Base-by-base conservation (phyloP, 2,113 vertebrate genomes). In the Caretta caretta region DNA sequence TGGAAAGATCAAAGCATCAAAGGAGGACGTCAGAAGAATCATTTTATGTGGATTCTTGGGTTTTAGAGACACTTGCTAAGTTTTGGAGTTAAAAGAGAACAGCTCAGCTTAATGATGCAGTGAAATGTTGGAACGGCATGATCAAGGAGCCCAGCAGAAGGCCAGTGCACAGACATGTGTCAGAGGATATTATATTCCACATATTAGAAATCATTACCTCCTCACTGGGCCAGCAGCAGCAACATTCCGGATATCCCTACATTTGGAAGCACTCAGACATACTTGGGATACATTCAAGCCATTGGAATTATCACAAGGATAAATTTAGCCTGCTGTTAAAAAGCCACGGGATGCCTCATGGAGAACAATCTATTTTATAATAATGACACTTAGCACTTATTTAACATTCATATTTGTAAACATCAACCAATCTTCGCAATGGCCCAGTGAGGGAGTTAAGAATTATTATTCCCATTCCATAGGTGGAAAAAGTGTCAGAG, bases 81-180 rank as follows among this genome's bases (percentile, higher is more conserved):
- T 83, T 92, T 76, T 84, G 81, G 80, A 97, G 86, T 95, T 96
- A 94, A 97, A 94, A 85, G 87, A 83, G 46, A 96, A 94, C 90
- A 96, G 91, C 69, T 86, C 90, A 96, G 69, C 51, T 84, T 92
- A 96, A 93, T 97, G 95, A 96, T 94, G 93, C 93, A 97, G 94
- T 53, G 53, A 35, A 91, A 93, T 79, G 84, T 79, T 88, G 79
- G 51, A 69, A 95, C 80, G 97, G 96, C 94, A 94, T 87, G 93
- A 93, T 95, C 94, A 83, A 95, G 59, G 80, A 94, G 93, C 85
- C 17, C 25, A 94, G 89, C 93, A 94, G 82, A 93, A 96, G 83
- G 90, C 87, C 83, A 97, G 65, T 82, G 86, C 62, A 91, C 96
- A 93, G 93, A 97, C 17, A 11, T 97, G 95, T 95, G 93, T 96